Percentiles rank a stretch among this genome's conserved stretches.
These are phyloP conservation scores for Drosophila orosa DNA, from an alignment of 1,140 invertebrate species.

Conservation along the genomic window DNA sequence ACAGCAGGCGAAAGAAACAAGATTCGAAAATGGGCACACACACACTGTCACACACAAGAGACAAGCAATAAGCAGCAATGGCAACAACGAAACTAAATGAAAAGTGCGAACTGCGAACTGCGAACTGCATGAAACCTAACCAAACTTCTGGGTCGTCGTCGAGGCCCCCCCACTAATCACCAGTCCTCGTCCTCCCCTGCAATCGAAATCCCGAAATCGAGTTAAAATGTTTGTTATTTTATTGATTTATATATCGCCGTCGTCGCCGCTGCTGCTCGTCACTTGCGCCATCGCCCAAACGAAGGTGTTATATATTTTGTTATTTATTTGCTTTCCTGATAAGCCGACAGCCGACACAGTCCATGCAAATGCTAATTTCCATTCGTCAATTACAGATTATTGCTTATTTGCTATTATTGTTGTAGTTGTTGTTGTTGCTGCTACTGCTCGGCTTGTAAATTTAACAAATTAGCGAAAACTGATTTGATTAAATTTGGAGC, in stretches of 20 bases:
- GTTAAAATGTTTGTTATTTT: constrained; percentile 68
- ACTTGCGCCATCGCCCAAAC: constrained; percentile 50
- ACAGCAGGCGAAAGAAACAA: constrained; percentile 55
- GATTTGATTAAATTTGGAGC: constrained; percentile 78
- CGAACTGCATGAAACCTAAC: constrained; percentile 69
- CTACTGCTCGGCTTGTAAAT: constrained; percentile 65
- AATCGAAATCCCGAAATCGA: constrained; percentile 49
- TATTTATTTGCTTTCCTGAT: constrained; percentile 81
- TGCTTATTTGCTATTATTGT: constrained; percentile 18
- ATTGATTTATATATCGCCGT: constrained; percentile 66
- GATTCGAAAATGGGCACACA: constrained; percentile 74
- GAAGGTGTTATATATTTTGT: constrained; percentile 78
- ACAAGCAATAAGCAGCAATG: constrained; percentile 47
- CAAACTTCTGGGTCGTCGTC: constrained; percentile 57
- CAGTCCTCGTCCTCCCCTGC: background rate
- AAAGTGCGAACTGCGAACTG: constrained; percentile 57
- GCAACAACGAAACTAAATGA: constrained; percentile 73
- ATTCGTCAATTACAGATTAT: constrained; percentile 54
- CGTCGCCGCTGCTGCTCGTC: constrained; percentile 24
- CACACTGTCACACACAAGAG: constrained; percentile 23
- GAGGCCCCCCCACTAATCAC: constrained; percentile 18
- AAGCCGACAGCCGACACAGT: constrained; percentile 37
- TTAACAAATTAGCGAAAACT: constrained; percentile 79
- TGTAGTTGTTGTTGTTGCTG: constrained; percentile 41
- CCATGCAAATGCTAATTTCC: constrained; percentile 70